Percentiles rank a stretch among this genome's conserved stretches.
These are phyloP conservation scores for Agrotis puta DNA, from an alignment of 2,888 invertebrate genomes.

Conservation along the genomic window DNA sequence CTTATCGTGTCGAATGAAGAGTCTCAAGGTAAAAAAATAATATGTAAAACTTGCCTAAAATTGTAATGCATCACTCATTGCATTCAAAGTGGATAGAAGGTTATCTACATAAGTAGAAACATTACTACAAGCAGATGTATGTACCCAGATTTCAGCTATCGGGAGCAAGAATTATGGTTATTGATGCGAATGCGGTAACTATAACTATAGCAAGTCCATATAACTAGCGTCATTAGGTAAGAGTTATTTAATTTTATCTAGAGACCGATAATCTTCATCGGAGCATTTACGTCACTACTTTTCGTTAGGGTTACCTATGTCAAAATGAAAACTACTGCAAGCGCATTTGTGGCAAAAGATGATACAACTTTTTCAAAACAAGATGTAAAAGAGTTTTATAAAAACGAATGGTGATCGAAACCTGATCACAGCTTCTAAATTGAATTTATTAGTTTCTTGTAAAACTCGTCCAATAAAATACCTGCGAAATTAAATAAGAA, in stretches of 20 bases:
- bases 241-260: conserved; percentile 76
- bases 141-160: conserved; percentile 43
- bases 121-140: conserved; percentile 45
- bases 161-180: conserved; percentile 46
- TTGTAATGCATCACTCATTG: conserved; percentile 4
- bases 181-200: conserved; percentile 25
- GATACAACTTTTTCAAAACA: neutral
- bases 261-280: conserved; percentile 80
- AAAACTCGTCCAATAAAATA: neutral
- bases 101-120: conserved; percentile 25
- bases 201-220: conserved; percentile 37
- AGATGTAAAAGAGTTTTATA: conserved; percentile 12
- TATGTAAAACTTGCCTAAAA: conserved; percentile 10
- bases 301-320: conserved; percentile 51
- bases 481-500: neutral
- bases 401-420: neutral
- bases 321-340: conserved; percentile 4
- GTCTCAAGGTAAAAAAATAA: neutral
- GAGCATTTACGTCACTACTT: conserved; percentile 79
- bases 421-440: no score
- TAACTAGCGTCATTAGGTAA: conserved; percentile 46
- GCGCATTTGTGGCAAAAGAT: neutral
- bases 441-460: neutral
- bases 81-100: conserved; percentile 17
- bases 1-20: neutral